These are phyloP conservation scores for Oreochromis mossambicus DNA, from an alignment of 2,797 vertebrate genomes.

Conservation along the genomic window DNA sequence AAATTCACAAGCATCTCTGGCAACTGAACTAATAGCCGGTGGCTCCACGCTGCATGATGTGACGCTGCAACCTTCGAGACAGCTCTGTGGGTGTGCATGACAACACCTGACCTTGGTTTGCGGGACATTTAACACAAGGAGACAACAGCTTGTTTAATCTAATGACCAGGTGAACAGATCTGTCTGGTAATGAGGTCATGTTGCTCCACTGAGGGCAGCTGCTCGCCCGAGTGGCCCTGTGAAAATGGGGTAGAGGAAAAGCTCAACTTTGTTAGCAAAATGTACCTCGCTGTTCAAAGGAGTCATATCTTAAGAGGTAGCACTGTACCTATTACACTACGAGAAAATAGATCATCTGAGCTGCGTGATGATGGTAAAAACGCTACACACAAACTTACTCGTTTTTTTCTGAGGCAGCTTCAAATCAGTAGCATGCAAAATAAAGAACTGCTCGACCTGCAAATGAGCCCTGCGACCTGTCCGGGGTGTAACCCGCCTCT, in stretches of 20 bases:
- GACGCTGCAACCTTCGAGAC: slow-evolving; percentile 1
- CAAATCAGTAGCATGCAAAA: slow-evolving; percentile 37
- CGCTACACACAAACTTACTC: slow-evolving; percentile 3
- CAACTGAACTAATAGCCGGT: slow-evolving; percentile 8
- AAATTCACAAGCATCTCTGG: neutral
- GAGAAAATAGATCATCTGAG: neutral
- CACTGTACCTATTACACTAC: neutral
- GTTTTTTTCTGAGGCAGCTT: slow-evolving; percentile 11
- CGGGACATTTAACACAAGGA: slow-evolving; percentile 37
- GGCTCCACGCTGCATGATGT: neutral
- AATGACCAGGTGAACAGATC: slow-evolving; percentile 43
- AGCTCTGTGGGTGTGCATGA: neutral
- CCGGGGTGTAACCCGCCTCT: neutral
- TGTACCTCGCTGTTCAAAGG: neutral
- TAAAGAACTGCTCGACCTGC: slow-evolving; percentile 10
- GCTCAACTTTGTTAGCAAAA: slow-evolving; percentile 18
- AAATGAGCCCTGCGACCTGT: neutral
- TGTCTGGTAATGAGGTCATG: slow-evolving; percentile 51
- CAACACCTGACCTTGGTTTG: slow-evolving; percentile 27
- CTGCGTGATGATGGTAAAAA: neutral
- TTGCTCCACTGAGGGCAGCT: neutral
- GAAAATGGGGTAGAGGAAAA: neutral
- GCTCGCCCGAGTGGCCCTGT: neutral
- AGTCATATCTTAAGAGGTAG: slow-evolving; percentile 1
- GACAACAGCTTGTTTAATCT: slow-evolving; percentile 53